phyloP scores from a whole-genome alignment of 2,888 invertebrate species.

The Ceriagrion tenellum region DNA sequence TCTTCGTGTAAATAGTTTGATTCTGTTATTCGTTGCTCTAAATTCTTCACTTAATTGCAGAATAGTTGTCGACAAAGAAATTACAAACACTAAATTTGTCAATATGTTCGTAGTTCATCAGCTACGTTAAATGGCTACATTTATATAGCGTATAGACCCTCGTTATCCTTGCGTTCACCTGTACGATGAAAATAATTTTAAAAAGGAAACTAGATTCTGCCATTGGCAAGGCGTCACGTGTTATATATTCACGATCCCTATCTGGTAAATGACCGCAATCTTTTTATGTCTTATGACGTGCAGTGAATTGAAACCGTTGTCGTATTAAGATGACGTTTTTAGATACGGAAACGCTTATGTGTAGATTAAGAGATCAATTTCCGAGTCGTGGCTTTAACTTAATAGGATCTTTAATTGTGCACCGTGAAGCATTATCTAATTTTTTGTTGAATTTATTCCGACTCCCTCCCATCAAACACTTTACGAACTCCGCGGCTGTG shows the following conservation, averaged over 20 bases:
- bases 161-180: neutral
- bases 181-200: neutral
- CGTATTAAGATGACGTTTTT: constrained; percentile 26
- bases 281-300: neutral
- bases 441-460: neutral
- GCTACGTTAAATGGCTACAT: no score
- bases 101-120: no score
- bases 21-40: no score
- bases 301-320: constrained; percentile 23
- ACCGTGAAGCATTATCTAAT: neutral
- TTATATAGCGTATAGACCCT: neutral
- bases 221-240: neutral
- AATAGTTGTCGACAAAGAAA: no score
- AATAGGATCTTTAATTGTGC: neutral
- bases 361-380: neutral
- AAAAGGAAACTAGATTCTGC: neutral
- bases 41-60: no score
- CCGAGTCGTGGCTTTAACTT: neutral
- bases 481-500: neutral
- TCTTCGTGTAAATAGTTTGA: no score
- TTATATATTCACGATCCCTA: neutral
- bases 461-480: neutral
- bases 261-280: neutral
- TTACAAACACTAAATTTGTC: no score
- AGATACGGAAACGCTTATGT: neutral